Evolutionary conservation across 2,797 vertebrate genomes (phyloP), one percentile per base, ranked within the genome.

Genomic region (Anguilla megastoma): DNA sequence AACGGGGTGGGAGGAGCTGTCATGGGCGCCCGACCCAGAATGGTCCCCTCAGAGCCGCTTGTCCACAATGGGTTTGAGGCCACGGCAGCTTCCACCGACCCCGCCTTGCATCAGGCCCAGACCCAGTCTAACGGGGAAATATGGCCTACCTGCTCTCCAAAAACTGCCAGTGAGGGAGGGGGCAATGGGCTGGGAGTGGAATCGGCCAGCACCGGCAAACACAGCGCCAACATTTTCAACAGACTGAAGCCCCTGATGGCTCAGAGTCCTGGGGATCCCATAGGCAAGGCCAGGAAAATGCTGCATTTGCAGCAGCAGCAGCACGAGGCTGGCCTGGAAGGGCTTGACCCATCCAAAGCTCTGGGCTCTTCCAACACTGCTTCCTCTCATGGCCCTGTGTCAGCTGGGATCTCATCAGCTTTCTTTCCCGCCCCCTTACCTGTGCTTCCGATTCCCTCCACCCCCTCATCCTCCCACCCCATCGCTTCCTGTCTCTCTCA

Each of bases 21-120:
- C 30, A 76, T 90, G 2, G 69, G 33, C 87, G 8, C 18, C 82
- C 87, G 52, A 88, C 91, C 92, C 0, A 87, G 90, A 0, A 87
- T 90, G 16, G 91, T 18, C 41, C 48, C 79, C 0, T 82, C 0
- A 90, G 95, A 63, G 30, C 94, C 87, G 0, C 92, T 96, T 8
- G 92, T 97, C 30, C 94, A 97, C 36, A 99, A 98, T 54, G 97
- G 98, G 0, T 97, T 97, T 12, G 94, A 95, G 0, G 93, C 92
- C 2, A 92, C 93, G 0, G 12, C 86, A 21, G 0, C 87, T 0
- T 88, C 52, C 3, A 92, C 74, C 33, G 92, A 0, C 9, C 91
- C 0, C 0, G 89, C 0, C 90, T 91, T 30, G 87, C 92, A 45
- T 89, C 91, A 91, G 71, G 85, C 86, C 76, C 89, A 86, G 84